These are phyloP conservation scores for Polyploca ridens DNA, from an alignment of 2,888 invertebrate genomes.

Conservation along the genomic window DNA sequence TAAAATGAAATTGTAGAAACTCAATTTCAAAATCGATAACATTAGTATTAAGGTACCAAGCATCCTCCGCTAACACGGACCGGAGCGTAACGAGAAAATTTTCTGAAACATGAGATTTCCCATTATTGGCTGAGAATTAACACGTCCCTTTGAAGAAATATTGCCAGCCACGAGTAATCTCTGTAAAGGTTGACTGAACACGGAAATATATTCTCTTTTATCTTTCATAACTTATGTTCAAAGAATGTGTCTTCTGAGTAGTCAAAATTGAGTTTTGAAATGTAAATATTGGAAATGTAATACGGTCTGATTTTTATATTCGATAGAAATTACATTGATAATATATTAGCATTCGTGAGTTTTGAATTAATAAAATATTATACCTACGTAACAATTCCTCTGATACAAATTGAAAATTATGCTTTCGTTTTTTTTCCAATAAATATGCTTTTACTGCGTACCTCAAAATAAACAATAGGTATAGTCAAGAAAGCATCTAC, in stretches of 20 bases:
- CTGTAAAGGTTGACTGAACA: background rate
- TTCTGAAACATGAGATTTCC: conserved; percentile 19
- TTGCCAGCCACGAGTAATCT: background rate
- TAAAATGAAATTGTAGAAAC: background rate
- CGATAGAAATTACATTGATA: no score
- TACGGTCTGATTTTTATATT: no score
- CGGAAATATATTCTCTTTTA: conserved; percentile 3
- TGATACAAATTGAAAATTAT: no score
- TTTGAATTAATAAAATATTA: no score
- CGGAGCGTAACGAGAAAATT: conserved; percentile 25
- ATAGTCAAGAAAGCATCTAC: no score
- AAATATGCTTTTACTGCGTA: no score
- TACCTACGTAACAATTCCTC: no score
- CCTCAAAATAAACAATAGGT: no score
- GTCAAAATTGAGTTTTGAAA: background rate
- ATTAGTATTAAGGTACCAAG: background rate
- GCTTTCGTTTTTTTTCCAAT: no score
- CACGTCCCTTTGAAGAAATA: conserved; percentile 13
- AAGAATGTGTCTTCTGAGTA: background rate
- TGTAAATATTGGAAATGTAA: background rate
- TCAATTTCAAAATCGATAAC: background rate
- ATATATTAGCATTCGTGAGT: no score
- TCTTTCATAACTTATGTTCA: background rate
- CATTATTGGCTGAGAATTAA: conserved; percentile 18
- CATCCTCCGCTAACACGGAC: background rate